Percentiles rank a stretch among this genome's conserved stretches.
phyloP scores from a whole-genome alignment of 2,113 vertebrate genomes.

The Columba livia region DNA sequence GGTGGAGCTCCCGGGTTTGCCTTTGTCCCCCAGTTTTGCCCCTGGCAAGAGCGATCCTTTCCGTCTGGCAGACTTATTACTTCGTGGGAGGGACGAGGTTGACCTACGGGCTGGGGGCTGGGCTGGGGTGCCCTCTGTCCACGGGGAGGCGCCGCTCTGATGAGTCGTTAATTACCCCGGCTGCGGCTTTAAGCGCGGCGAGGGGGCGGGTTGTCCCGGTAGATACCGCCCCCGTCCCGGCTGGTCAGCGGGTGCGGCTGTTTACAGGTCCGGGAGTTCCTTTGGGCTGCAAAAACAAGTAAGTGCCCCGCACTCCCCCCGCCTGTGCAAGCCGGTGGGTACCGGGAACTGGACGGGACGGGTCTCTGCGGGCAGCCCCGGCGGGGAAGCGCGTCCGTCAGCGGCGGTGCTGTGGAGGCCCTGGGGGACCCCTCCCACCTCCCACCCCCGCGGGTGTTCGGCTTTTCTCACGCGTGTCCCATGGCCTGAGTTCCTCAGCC shows the following conservation, averaged over 20 bases:
- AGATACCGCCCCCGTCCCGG: not conserved
- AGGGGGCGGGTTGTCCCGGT: not conserved
- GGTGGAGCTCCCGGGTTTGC: not conserved
- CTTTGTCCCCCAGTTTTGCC: not conserved
- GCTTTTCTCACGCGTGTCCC: not conserved
- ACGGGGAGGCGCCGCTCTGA: not conserved
- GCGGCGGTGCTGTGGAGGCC: not conserved
- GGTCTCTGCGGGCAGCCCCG: too few species aligned
- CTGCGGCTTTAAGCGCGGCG: slow-evolving; percentile 12
- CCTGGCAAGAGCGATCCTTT: not conserved
- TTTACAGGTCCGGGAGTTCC: not conserved
- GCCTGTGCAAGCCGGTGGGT: not conserved
- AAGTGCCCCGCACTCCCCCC: not conserved
- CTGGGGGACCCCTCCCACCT: not conserved
- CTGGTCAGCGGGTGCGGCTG: slow-evolving; percentile 35
- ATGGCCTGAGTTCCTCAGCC: too few species aligned
- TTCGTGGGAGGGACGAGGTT: too few species aligned
- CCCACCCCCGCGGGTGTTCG: not conserved
- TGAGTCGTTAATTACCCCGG: not conserved
- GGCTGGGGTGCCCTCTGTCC: not conserved
- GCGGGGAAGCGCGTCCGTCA: too few species aligned
- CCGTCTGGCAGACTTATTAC: too few species aligned
- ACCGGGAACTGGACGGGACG: too few species aligned
- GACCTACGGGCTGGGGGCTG: accelerated
- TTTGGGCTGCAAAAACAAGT: not conserved